Evolutionary conservation across 2,113 vertebrate genomes (phyloP), one percentile per base, ranked within the genome.

Genomic region (Pachycephala philippinensis): DNA sequence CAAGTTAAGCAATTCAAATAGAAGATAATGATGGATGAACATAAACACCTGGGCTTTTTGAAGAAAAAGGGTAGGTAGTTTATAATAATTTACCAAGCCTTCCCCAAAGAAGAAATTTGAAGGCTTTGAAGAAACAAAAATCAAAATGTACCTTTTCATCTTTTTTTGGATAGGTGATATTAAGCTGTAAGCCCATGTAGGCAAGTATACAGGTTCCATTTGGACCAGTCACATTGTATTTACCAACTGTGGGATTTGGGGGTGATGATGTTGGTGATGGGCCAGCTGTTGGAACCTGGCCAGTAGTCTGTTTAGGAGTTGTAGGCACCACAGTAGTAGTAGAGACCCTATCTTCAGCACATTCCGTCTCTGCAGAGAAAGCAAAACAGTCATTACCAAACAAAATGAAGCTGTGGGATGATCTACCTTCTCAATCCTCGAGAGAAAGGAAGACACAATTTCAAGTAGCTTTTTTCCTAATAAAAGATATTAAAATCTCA

Each of bases 111-210:
- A 78, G 30, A 47, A 61, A 79, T 23, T 5, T 74, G 15, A 91
- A 83, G 30, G 49, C 47, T 87, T 76, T 75, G 37, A 84, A 85
- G 54, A 84, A 77, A 24, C 19, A 75, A 65, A 49, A 68, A 57
- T 26, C 39, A 57, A 50, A 35, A 17, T 11, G 15, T 98, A 98
- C 98, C 97, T 91, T 91, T 79, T 64, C 93, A 98, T 98, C 98
- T 97, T 96, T 96, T 97, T 96, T 97, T 84, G 44, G 17, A 37
- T 98, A 98, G 78, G 98, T 98, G 90, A 99, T 23, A 47, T 99
- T 99, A 86, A 99, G 97, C 96, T 99, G 99, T 59, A 99, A 95
- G 30, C 98, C 99, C 99, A 99, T 98, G 60, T 56, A 97, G 44
- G 98, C 99, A 96, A 99, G 97, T 30, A 99, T 95, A 94, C 99